Percentiles rank a stretch among this genome's conserved stretches.
Conservation (phyloP, 2,797 vertebrate genomes). For the Arremon aurantiirostris region DNA sequence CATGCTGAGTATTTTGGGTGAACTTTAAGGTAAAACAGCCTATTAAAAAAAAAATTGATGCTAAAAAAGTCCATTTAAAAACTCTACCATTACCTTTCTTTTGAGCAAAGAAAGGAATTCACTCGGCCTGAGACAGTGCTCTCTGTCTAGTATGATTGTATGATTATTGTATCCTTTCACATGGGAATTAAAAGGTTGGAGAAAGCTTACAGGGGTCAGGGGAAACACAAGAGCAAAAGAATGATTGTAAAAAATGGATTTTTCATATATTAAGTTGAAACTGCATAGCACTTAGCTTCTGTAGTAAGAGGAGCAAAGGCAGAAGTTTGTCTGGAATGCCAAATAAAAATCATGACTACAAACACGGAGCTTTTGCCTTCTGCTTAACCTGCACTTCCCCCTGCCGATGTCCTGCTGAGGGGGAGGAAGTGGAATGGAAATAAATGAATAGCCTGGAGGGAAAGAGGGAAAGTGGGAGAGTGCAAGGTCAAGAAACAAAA, state of each 20-base stretch:
- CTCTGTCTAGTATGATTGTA: not conserved
- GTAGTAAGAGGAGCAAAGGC: not conserved
- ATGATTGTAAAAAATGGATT: not conserved
- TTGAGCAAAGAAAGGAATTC: not conserved
- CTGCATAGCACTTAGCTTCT: not conserved
- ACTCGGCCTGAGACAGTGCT: fast-evolving
- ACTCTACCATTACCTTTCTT: not conserved
- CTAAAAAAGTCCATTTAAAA: not conserved
- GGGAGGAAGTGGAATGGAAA: not conserved
- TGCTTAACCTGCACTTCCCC: slow-evolving; percentile 6
- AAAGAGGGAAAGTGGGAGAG: slow-evolving; percentile 7
- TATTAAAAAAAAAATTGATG: not conserved
- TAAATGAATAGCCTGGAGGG: slow-evolving; percentile 6
- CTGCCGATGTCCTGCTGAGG: not conserved
- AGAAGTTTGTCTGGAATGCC: not conserved
- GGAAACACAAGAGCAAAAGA: not conserved
- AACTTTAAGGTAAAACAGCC: not conserved
- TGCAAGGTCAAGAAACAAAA: slow-evolving; percentile 36
- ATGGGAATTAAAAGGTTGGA: not conserved
- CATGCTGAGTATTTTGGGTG: not conserved
- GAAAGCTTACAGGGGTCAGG: not conserved
- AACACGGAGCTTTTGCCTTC: not conserved
- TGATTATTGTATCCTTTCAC: not conserved
- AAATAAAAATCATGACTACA: not conserved
- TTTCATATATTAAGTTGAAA: not conserved